Evolutionary conservation across 2,888 invertebrate species (phyloP), one percentile per base, ranked within the genome.

Genomic region (Doris montereyensis): DNA sequence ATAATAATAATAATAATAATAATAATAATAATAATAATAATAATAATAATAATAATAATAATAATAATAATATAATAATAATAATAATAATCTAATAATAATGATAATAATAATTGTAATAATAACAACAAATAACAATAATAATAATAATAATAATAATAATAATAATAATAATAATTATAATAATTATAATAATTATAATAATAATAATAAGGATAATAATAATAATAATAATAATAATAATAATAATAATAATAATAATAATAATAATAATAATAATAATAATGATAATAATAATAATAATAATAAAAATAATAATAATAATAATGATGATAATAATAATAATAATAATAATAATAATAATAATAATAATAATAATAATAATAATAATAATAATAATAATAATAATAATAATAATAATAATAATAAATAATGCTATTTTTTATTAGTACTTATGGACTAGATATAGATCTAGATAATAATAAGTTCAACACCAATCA

Each of bases 11-110:
- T 70, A 70, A 34, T 70, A 70, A 34, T 70, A 30, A 34, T 70
- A 70, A 34, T 70, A 70, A 34, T 70, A 30, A 10, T 70, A 41
- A 34, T 70, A 70, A 34, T 70, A 70, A 34, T 70, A 70, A 34
- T 70, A 30, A 34, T 70, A 70, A 34, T 30, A 70, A 34, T 70
- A 70, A 1, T 30, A 70, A 34, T 2, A 70, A 34, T 2, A 70
- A 34, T 70, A 70, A 34, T 70, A 70, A 34, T 70, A 70, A 24
- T 30, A 70, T 70, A 70, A 34, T 70, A 70, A 34, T 70, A 2
- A 34, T 70, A 70, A 34, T 2, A 70, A 34, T 2, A 70, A 34
- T 70, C 28, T 2, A 70, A 34, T 2, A 70, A 34, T 34, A 70
- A 34, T 30, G 34, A 34, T 30, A 70, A 34, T 34, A 70, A 34